These are phyloP conservation scores for Thaumetopoea pityocampa DNA, from an alignment of 1,140 invertebrate genomes.

Conservation along the genomic window DNA sequence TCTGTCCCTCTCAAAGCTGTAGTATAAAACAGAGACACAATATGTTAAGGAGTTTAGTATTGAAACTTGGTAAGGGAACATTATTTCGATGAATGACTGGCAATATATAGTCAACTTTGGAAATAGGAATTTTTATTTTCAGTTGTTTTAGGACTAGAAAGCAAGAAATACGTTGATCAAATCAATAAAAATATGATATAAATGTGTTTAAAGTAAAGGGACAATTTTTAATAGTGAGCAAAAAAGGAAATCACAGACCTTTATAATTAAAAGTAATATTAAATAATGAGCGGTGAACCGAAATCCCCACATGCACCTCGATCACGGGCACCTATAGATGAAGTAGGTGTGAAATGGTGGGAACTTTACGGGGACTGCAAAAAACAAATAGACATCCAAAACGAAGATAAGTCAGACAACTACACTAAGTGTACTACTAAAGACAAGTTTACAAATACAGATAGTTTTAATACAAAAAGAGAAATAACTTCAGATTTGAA, in stretches of 20 bases:
- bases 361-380: slow-evolving; percentile 24
- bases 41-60: not conserved
- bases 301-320: slow-evolving; percentile 36
- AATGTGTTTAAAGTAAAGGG: not conserved
- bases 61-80: slow-evolving; percentile 1
- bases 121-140: not conserved
- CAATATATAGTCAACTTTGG: slow-evolving; percentile 14
- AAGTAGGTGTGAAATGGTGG: slow-evolving; percentile 43
- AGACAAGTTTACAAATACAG: slow-evolving; percentile 25
- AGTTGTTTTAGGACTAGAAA: slow-evolving; percentile 1
- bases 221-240: not conserved
- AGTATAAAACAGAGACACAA: slow-evolving; percentile 2
- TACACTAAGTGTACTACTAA: slow-evolving; percentile 6
- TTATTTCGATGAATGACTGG: slow-evolving; percentile 25
- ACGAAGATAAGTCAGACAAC: not conserved
- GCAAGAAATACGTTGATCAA: not conserved
- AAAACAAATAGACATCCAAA: slow-evolving; percentile 1
- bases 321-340: slow-evolving; percentile 51
- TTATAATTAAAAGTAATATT: not conserved
- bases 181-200: not conserved
- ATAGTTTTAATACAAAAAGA: slow-evolving; percentile 15
- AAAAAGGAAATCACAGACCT: not conserved
- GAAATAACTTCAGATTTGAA: slow-evolving; percentile 19
- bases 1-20: slow-evolving; percentile 4
- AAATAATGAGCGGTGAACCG: slow-evolving; percentile 32